phyloP scores from a whole-genome alignment of 2,888 invertebrate genomes.

The Trissonchulus sp. region DNA sequence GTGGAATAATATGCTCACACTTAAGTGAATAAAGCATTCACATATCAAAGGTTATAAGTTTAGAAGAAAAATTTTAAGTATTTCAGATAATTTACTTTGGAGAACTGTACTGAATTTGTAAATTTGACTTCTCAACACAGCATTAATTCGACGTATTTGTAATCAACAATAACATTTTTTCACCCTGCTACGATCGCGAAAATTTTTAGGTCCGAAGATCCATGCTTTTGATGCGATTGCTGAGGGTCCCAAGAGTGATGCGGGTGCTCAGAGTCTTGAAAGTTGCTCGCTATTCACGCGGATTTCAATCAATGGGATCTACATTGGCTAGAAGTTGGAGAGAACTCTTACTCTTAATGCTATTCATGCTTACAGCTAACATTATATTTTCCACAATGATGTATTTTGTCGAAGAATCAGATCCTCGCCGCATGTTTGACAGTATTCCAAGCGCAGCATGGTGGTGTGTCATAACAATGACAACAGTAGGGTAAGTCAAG shows the following conservation, averaged over 20 bases:
- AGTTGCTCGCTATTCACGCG: conserved; percentile 20
- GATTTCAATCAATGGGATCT: conserved; percentile 3
- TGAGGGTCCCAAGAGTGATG: not conserved
- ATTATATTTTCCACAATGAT: conserved; percentile 18
- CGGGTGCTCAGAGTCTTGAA: conserved; percentile 7
- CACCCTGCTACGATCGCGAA: no score
- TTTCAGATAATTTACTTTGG: no score
- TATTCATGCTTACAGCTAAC: conserved; percentile 16
- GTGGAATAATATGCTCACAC: no score
- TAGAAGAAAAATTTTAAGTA: no score
- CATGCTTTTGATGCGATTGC: not conserved
- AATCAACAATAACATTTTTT: no score
- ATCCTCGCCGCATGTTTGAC: conserved; percentile 14
- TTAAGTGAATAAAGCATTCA: no score
- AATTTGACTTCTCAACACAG: no score
- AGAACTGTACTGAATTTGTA: no score
- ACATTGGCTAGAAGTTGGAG: not conserved
- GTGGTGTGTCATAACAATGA: conserved; percentile 32
- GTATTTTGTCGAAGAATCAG: conserved; percentile 19
- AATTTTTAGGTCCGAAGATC: conserved; percentile 5
- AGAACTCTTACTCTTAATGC: conserved; percentile 14
- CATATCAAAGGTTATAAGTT: no score
- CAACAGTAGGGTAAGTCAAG: conserved; percentile 29
- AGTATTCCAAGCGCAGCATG: conserved; percentile 28
- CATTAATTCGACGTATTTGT: no score